Conservation (phyloP, 2,888 invertebrate species). For the Acanthacorydalis orientalis region DNA sequence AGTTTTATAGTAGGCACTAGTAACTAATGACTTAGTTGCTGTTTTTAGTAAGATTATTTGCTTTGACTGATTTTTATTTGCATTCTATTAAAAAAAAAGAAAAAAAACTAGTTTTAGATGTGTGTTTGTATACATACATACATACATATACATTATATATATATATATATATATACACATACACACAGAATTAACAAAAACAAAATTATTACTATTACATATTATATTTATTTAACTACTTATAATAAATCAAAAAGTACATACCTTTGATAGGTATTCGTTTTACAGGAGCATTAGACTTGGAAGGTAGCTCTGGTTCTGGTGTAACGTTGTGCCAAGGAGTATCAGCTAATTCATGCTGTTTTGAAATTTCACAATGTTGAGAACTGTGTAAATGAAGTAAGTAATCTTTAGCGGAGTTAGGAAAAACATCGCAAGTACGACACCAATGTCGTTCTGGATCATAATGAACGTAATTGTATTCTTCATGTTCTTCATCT, state of each 20-base stretch:
- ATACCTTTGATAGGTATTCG: conserved; percentile 68
- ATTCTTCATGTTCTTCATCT: conserved; percentile 28
- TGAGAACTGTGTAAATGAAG: conserved; percentile 66
- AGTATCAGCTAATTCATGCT: conserved; percentile 45
- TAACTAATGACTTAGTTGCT: too few relatives aligned
- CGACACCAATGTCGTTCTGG: conserved; percentile 86
- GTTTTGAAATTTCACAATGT: conserved; percentile 46
- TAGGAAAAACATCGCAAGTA: conserved; percentile 70
- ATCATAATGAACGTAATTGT: conserved; percentile 73
- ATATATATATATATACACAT: too few relatives aligned
- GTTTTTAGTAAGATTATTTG: too few relatives aligned
- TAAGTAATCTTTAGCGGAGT: conserved; percentile 71
- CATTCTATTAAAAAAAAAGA: too few relatives aligned
- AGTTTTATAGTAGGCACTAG: too few relatives aligned
- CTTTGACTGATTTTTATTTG: too few relatives aligned
- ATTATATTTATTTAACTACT: neutral
- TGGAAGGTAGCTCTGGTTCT: conserved; percentile 47
- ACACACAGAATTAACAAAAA: too few relatives aligned
- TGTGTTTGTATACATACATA: too few relatives aligned
- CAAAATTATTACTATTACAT: neutral
- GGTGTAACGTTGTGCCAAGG: conserved; percentile 54
- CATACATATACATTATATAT: too few relatives aligned
- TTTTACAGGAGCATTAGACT: conserved; percentile 55
- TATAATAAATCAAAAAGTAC: neutral
- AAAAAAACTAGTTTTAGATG: too few relatives aligned